Base-by-base conservation (phyloP, 53 echinoderm and acorn worm genomes). In the Arbacia lixula region DNA sequence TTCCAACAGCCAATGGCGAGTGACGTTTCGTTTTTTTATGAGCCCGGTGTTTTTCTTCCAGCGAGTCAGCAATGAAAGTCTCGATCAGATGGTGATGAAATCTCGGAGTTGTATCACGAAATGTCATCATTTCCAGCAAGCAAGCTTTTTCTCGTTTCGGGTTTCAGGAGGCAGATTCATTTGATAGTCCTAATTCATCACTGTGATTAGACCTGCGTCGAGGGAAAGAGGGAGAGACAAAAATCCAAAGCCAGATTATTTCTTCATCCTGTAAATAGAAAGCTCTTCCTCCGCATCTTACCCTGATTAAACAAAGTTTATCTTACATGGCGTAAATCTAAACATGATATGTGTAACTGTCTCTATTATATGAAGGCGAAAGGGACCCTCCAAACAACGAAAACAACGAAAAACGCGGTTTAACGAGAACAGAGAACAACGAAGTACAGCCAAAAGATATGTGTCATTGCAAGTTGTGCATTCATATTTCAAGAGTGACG, bases 181-280 rank as follows among this genome's bases (percentile, higher is more conserved):
- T 71, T 53, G 54, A 75, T 52, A 53, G 36, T n/a, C 36, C 32
- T 75, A 75, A 75, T 75, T 75, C 53, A 75, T 75, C 75, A 53
- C 53, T 53, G 36, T 4, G 75, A 75, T 75, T 75, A 55, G 33
- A 35, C n/a, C 53, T 53, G 54, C 75, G 5, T n/a, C 54, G 75
- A 21, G 35, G 2, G 53, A 52, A 21, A 0, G 26, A 65, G 32
- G 21, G 58, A 58, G 27, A 58, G 20, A 26, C 26, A 58, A n/a
- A n/a, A n/a, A n/a, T n/a, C n/a, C n/a, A n/a, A n/a, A n/a, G n/a
- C n/a, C n/a, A n/a, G n/a, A n/a, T n/a, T n/a, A n/a, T n/a, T n/a
- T n/a, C n/a, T n/a, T n/a, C n/a, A n/a, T n/a, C n/a, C n/a, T n/a
- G n/a, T n/a, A n/a, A n/a, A n/a, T 46, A 46, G 46, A 35, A 32